Evolutionary conservation across 2,797 vertebrate species (phyloP).

Genomic region (Mus spretus): DNA sequence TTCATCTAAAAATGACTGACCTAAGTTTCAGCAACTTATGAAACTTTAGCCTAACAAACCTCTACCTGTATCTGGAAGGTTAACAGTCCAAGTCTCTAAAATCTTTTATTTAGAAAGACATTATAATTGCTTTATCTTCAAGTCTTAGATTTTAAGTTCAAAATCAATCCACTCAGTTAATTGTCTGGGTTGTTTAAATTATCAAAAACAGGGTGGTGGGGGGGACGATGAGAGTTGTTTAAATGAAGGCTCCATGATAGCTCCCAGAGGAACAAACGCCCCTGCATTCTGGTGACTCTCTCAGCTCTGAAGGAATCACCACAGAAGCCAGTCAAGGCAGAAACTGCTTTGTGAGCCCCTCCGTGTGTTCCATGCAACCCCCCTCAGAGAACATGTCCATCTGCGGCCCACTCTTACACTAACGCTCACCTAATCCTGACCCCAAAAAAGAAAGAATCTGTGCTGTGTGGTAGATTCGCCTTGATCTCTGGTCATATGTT

Average conservation of each 20-base stretch:
- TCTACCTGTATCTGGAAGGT: neutral
- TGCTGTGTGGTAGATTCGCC: neutral
- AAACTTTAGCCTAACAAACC: constrained; percentile 20
- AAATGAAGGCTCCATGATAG: neutral
- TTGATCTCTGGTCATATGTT: neutral
- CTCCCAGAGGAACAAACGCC: neutral
- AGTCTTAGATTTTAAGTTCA: constrained; percentile 39
- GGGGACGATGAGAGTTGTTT: neutral
- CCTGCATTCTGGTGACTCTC: neutral
- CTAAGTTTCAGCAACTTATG: constrained; percentile 43
- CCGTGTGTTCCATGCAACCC: neutral
- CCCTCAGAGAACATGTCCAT: neutral
- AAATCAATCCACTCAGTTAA: constrained; percentile 41
- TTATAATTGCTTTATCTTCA: neutral
- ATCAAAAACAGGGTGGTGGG: neutral
- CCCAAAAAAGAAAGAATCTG: neutral
- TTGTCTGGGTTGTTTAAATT: constrained; percentile 43
- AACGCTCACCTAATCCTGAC: neutral
- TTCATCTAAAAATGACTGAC: constrained; percentile 47
- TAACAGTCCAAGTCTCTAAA: neutral
- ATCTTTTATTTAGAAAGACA: constrained; percentile 16
- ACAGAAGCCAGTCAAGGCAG: neutral
- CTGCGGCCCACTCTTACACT: neutral
- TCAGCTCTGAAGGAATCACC: neutral
- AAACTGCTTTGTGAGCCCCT: neutral